These are phyloP conservation scores for Mythimna albipuncta DNA, from an alignment of 2,888 invertebrate genomes.

Conservation along the genomic window DNA sequence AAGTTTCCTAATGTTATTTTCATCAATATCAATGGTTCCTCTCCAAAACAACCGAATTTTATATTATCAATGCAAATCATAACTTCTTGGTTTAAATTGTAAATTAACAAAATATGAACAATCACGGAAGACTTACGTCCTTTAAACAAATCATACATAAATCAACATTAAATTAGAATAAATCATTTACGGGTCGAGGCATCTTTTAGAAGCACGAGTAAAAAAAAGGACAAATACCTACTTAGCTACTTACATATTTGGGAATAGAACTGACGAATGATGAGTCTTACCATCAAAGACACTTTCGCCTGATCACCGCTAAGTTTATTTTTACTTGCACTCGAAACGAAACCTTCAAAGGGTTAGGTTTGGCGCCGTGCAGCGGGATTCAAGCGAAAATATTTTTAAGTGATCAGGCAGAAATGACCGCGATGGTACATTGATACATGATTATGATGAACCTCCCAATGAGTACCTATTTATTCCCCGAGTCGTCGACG, in stretches of 20 bases:
- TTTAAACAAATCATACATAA: constrained; percentile 24
- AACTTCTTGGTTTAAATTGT: constrained; percentile 20
- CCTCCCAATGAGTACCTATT: too few species aligned
- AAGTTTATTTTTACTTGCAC: too few species aligned
- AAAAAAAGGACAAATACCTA: background rate
- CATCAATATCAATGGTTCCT: background rate
- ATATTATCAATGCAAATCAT: background rate
- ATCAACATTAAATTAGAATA: constrained; percentile 32
- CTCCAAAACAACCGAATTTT: background rate
- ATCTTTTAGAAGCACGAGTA: background rate
- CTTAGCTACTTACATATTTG: constrained; percentile 1
- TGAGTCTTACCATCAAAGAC: background rate
- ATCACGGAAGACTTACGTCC: constrained; percentile 20
- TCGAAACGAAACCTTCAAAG: too few species aligned
- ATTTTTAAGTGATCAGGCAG: too few species aligned
- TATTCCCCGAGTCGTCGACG: too few species aligned
- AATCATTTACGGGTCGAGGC: constrained; percentile 12
- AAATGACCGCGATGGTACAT: too few species aligned
- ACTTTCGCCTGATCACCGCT: too few species aligned
- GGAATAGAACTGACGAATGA: background rate
- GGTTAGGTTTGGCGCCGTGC: too few species aligned
- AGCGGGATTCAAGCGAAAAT: too few species aligned
- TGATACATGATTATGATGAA: too few species aligned
- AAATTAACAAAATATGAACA: constrained; percentile 27
- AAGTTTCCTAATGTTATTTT: background rate